Evolutionary conservation across 2,888 invertebrate genomes (phyloP).

Genomic region (Oscheius sp.): DNA sequence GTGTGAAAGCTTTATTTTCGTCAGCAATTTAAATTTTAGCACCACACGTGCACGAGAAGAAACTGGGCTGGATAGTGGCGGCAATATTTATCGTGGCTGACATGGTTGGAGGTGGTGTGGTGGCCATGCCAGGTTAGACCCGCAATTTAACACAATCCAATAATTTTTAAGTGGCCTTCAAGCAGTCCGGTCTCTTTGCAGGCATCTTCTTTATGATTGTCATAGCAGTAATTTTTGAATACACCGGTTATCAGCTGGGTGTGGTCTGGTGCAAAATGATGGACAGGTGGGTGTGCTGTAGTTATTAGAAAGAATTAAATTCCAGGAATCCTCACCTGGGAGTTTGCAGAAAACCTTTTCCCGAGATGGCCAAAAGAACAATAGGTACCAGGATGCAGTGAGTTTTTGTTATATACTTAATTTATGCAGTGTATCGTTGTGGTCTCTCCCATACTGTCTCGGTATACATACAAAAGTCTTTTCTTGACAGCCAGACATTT

Average conservation of each 20-base stretch:
- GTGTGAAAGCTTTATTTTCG: constrained; percentile 35
- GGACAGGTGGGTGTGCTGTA: constrained; percentile 40
- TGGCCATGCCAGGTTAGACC: constrained; percentile 42
- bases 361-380: constrained; percentile 70
- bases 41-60: constrained; percentile 50
- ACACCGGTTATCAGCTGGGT: constrained; percentile 71
- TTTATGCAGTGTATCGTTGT: too few relatives aligned
- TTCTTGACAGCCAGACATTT: too few relatives aligned
- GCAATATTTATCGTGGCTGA: constrained; percentile 70
- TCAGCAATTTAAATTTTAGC: constrained; percentile 39
- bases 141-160: background rate
- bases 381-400: constrained; percentile 63
- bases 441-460: too few relatives aligned
- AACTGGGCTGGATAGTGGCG: constrained; percentile 63
- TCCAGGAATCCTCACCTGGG: constrained; percentile 56
- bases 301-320: background rate
- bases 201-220: constrained; percentile 62
- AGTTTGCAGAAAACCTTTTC: constrained; percentile 71
- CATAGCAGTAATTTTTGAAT: constrained; percentile 65
- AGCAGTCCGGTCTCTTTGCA: constrained; percentile 56
- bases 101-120: constrained; percentile 73
- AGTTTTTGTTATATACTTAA: constrained; percentile 7
- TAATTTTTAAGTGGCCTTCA: constrained; percentile 68
- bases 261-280: constrained; percentile 70
- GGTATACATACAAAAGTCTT: too few relatives aligned